These are phyloP conservation scores for Synchiropus splendidus DNA, from an alignment of 2,113 vertebrate genomes.

Conservation along the genomic window DNA sequence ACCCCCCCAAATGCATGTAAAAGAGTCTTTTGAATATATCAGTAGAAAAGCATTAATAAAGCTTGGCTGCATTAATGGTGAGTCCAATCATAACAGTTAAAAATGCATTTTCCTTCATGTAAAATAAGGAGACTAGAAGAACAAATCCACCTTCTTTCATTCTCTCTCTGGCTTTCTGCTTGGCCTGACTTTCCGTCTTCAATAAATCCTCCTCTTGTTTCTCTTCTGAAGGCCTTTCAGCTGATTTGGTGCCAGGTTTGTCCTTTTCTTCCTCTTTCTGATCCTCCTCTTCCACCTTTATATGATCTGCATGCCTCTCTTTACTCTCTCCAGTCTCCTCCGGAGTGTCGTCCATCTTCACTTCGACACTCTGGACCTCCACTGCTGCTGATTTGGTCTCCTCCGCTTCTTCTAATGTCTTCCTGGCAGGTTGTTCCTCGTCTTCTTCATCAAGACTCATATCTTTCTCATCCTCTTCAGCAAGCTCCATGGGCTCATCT, in stretches of 20 bases:
- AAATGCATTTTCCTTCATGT: no score
- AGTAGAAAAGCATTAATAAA: no score
- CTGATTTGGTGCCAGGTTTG: conserved; percentile 46
- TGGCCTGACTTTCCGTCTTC: conserved; percentile 66
- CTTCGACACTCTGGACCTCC: conserved; percentile 28
- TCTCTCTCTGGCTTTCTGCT: conserved; percentile 71
- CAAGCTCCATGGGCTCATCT: conserved; percentile 39
- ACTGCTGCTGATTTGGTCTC: conserved; percentile 14
- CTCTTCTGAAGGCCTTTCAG: conserved; percentile 61
- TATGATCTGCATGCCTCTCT: conserved; percentile 30
- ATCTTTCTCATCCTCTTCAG: conserved; percentile 47
- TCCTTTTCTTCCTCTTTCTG: conserved; percentile 36
- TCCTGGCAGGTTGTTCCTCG: conserved; percentile 17
- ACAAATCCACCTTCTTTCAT: conserved; percentile 90
- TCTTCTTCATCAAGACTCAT: conserved; percentile 46
- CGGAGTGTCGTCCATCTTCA: conserved; percentile 31
- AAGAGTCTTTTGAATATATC: no score
- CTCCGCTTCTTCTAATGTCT: conserved; percentile 17
- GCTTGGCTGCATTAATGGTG: no score
- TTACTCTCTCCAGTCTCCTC: conserved; percentile 34
- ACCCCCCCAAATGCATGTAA: no score
- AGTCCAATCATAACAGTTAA: no score
- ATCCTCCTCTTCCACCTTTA: conserved; percentile 44
- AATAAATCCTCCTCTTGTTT: conserved; percentile 62
- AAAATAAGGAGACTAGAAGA: no score